Evolutionary conservation across 2,113 vertebrate genomes (phyloP).

Genomic region (Aramus guarauna): DNA sequence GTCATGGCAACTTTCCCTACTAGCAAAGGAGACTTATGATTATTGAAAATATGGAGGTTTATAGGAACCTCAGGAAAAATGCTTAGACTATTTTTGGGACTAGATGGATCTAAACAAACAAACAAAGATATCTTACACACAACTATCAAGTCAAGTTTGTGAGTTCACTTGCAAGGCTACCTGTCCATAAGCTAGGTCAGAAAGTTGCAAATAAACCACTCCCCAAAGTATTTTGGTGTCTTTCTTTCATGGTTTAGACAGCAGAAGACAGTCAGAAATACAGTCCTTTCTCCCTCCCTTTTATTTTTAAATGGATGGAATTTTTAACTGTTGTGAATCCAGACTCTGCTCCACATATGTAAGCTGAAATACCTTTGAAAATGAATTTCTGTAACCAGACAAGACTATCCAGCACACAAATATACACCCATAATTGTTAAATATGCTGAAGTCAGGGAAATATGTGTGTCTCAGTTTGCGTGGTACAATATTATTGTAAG

Average conservation of each 20-base stretch:
- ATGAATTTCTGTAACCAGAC: not conserved
- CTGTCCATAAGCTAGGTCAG: not conserved
- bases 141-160: not conserved
- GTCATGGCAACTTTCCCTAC: not conserved
- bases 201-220: not conserved
- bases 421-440: not conserved
- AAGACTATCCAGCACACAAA: not conserved
- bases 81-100: not conserved
- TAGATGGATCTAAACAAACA: not conserved
- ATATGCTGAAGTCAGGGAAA: not conserved
- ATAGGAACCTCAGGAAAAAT: not conserved
- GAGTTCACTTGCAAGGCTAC: not conserved
- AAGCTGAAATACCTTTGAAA: not conserved
- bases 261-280: not conserved
- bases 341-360: not conserved
- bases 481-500: not conserved
- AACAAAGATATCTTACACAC: not conserved
- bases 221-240: not conserved
- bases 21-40: not conserved
- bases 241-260: not conserved
- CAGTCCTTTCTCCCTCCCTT: not conserved
- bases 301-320: not conserved
- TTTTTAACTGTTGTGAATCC: not conserved
- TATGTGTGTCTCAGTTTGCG: accelerated
- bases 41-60: not conserved